Base-by-base conservation (phyloP, 2,888 invertebrate species). In the Linnaemya tessellans region DNA sequence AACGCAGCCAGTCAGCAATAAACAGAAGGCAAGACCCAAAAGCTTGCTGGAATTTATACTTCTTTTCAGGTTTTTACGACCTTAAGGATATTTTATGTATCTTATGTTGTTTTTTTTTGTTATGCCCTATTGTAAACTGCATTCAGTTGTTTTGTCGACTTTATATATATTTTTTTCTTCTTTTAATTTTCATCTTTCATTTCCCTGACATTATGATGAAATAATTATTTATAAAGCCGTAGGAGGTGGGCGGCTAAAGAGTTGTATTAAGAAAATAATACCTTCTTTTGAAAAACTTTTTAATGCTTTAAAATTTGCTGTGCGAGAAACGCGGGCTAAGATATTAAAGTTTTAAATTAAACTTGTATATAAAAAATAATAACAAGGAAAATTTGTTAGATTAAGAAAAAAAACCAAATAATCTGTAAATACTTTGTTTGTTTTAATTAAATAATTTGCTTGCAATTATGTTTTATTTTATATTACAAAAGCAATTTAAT, bases 151-250 rank as follows among this genome's bases (percentile, higher is more conserved):
- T n/a, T n/a, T 30, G 30, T 30, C 30, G 30, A 3, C n/a, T n/a
- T n/a, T n/a, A n/a, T n/a, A n/a, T n/a, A n/a, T n/a, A n/a, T 25
- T 58, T 65, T 58, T 58, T 18, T n/a, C 51, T 18, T 58, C 58
- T n/a, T 65, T 54, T 64, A 22, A 43, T 68, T 22, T 68, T 68
- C 0, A 30, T 22, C 56, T 20, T 43, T 10, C 41, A 11, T 4
- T n/a, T 74, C 60, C 18, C 20, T 46, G 15, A 20, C 35, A 70
- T 64, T 43, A 43, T 20, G 38, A 41, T 38, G 46, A 60, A 43
- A 58, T 77, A 82, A 82, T 77, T 82, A 58, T 49, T 56, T 65
- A 20, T 64, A 18, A 38, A 74, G 62, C n/a, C 46, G 41, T 7
- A 8, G 35, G 11, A 2, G 41, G 18, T 8, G 35, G 20, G 11